phyloP scores from a whole-genome alignment of 92 coral and sea anemone genomes.

The Porites divaricata region DNA sequence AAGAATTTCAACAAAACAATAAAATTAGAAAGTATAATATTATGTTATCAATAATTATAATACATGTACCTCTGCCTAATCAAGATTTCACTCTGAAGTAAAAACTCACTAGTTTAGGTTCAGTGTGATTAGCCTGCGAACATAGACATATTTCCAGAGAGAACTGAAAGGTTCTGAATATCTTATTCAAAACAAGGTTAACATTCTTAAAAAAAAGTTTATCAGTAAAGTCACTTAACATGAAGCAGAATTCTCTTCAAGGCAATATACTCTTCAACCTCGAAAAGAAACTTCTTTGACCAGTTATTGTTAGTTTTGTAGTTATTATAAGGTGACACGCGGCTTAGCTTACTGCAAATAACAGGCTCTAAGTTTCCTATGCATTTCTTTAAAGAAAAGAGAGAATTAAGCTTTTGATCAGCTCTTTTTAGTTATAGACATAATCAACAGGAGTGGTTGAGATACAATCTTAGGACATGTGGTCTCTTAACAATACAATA shows the following conservation, averaged over 20 bases:
- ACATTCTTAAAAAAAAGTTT: not conserved
- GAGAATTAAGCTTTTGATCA: conserved; percentile 4
- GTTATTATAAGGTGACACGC: not conserved
- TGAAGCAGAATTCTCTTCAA: no score
- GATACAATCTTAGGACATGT: conserved; percentile 14
- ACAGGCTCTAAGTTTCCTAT: conserved; percentile 4
- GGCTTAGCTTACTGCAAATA: not conserved
- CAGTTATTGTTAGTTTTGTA: not conserved
- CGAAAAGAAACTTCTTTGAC: not conserved
- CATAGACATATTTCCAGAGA: no score
- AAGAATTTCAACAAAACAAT: not conserved
- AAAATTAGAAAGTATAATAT: not conserved
- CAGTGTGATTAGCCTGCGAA: no score
- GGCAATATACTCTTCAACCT: not conserved
- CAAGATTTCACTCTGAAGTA: not conserved
- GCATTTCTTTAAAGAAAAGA: not conserved
- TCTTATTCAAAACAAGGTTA: not conserved
- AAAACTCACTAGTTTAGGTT: not conserved
- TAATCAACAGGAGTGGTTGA: not conserved
- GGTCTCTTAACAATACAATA: not conserved
- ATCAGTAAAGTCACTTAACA: no score
- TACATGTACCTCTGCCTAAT: not conserved
- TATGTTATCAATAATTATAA: no score
- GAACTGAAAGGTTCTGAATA: no score
- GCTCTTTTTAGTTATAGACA: conserved; percentile 1